Percentiles rank a stretch among this genome's conserved stretches.
Conservation (phyloP, 1,140 invertebrate genomes). For the Geopemphigus sp. region DNA sequence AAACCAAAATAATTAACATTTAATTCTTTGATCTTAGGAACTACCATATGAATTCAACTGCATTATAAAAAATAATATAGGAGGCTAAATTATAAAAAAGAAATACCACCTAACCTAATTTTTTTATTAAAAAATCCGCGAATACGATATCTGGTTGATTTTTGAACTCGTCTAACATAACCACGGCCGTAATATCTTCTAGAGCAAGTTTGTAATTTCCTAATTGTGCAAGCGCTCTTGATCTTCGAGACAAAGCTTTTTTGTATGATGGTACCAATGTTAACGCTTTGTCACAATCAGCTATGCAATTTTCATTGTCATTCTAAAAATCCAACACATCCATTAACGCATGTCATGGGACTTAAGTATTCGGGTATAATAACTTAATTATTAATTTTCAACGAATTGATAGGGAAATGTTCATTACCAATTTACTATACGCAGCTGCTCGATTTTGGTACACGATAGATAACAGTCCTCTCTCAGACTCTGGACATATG, state of each 20-base stretch:
- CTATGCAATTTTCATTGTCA: conserved; percentile 79
- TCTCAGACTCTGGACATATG: conserved; percentile 72
- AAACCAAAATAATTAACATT: no score
- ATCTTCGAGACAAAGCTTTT: conserved; percentile 82
- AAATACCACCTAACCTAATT: conserved; percentile 62
- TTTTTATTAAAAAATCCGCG: conserved; percentile 83
- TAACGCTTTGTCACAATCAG: conserved; percentile 83
- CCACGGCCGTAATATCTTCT: conserved; percentile 89
- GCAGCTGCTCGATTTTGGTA: conserved; percentile 95
- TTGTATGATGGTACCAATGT: conserved; percentile 83
- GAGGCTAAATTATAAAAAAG: background rate
- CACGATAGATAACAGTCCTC: conserved; percentile 78
- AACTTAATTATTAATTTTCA: no score
- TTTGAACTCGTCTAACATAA: conserved; percentile 83
- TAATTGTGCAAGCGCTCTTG: conserved; percentile 76
- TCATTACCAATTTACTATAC: conserved; percentile 80
- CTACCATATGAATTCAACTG: no score
- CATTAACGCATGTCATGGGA: background rate
- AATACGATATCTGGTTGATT: conserved; percentile 74
- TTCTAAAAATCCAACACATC: conserved; percentile 59
- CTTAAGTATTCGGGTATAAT: no score
- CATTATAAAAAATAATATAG: background rate
- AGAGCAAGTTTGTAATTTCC: conserved; percentile 76
- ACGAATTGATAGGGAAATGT: background rate
- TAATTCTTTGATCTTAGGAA: no score